Percentiles rank a stretch among this genome's conserved stretches.
These are phyloP conservation scores for Anoncus sp. DNA, from an alignment of 2,888 invertebrate species.

Conservation along the genomic window DNA sequence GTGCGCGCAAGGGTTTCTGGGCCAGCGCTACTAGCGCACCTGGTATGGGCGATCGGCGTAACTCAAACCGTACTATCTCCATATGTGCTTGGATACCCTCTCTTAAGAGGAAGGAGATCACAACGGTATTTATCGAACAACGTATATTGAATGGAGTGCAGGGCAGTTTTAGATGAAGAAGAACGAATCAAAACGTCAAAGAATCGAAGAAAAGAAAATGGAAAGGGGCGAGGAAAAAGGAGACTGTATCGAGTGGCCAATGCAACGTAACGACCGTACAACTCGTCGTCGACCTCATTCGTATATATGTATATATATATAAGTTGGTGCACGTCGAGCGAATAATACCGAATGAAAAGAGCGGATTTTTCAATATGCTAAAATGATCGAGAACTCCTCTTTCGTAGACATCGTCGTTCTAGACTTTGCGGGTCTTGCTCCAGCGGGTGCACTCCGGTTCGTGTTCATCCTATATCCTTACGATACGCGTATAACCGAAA, in stretches of 20 bases:
- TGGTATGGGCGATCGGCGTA: too few relatives aligned
- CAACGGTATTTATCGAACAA: not conserved
- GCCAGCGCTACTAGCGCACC: too few relatives aligned
- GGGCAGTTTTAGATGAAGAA: not conserved
- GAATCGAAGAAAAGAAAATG: conserved; percentile 11
- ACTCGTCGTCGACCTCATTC: conserved; percentile 18
- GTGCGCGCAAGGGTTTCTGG: too few relatives aligned
- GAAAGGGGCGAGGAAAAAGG: not conserved
- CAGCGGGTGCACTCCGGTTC: not conserved
- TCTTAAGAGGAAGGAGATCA: not conserved
- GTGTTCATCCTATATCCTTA: not conserved
- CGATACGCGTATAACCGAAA: not conserved
- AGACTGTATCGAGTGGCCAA: conserved; percentile 2
- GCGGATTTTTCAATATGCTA: conserved; percentile 38
- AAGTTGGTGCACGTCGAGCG: not conserved
- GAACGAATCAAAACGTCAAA: not conserved
- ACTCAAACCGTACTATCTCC: too few relatives aligned
- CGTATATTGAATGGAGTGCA: not conserved
- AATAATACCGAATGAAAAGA: conserved; percentile 30
- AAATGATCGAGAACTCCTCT: conserved; percentile 20
- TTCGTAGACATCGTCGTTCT: conserved; percentile 2
- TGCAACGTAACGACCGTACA: conserved; percentile 22
- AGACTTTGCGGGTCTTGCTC: not conserved
- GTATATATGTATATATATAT: not conserved
- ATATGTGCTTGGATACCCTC: too few relatives aligned